phyloP scores from a whole-genome alignment of 1,140 invertebrate species.

The Nasonia vitripennis region DNA sequence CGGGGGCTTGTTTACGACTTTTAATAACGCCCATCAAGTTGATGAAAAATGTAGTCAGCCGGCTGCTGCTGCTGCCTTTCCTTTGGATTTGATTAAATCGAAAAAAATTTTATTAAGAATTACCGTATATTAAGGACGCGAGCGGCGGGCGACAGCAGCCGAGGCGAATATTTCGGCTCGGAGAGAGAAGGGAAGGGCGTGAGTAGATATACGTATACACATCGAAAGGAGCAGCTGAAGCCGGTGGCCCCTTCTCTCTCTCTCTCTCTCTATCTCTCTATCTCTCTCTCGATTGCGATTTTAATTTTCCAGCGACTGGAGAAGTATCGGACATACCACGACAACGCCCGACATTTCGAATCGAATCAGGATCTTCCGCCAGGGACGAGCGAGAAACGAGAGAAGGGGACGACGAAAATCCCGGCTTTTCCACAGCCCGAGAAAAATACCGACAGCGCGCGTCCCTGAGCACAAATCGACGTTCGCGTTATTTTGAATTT shows the following conservation, averaged over 20 bases:
- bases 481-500: too few species aligned
- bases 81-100: conserved; percentile 16
- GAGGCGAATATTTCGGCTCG: not conserved
- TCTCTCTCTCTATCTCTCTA: not conserved
- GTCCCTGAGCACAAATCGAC: too few species aligned
- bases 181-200: not conserved
- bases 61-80: not conserved
- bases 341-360: conserved; percentile 39
- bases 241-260: not conserved
- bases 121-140: not conserved
- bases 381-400: not conserved
- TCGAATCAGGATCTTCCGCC: conserved; percentile 24
- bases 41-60: not conserved
- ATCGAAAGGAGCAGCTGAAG: not conserved
- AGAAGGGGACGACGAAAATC: conserved; percentile 6
- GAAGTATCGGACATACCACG: conserved; percentile 33
- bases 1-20: not conserved
- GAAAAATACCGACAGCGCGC: not conserved
- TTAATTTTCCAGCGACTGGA: conserved; percentile 51
- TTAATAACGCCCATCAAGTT: not conserved
- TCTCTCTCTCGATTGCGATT: conserved; percentile 35
- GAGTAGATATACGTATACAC: not conserved
- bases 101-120: conserved; percentile 35
- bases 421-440: not conserved
- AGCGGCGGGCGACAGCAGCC: not conserved